Base-by-base conservation (phyloP, 2,113 vertebrate species). In the Muntiacus muntjak region DNA sequence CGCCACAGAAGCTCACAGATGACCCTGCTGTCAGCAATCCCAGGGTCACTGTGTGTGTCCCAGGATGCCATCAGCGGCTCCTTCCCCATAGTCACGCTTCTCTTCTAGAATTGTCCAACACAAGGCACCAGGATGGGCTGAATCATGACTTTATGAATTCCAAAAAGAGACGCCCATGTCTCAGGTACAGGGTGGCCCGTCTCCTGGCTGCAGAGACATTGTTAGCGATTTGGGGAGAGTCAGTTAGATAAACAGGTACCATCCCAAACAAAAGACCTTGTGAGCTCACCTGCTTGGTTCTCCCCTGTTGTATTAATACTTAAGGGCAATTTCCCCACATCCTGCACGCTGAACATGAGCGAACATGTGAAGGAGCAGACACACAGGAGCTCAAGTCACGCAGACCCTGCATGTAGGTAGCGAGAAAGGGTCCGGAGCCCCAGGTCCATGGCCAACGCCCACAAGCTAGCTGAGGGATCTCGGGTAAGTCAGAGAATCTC, bases 301-400 rank as follows among this genome's bases (percentile, higher is more conserved):
- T 96, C 90, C 96, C 97, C 86, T 94, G 90, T 98, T 97, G 90
- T 96, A 76, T 74, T 43, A 76, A 76, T 76, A 89, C 81, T 83
- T 45, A 67, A 79, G 96, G 55, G 92, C 78, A 94, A 52, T 96
- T 97, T 95, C 92, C 94, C 96, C 96, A 98, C 88, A 97, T 98
- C 98, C 98, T 98, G 97, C 30, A 4, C 96, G 71, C 93, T 79
- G 92, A 97, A 97, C 98, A 97, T 97, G 98, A 98, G 97, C 95
- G 36, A 97, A 98, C 98, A 98, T 26, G 97, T 43, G 89, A 78
- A 78, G 50, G 85, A 97, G 85, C 90, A 94, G 55, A 79, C 67
- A 43, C 55, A 33, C 14, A 40, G 81, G 8, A 55, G 94, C 55
- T 60, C 88, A 6, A 96, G 95, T 97, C 98, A 97, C 30, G 55